Evolutionary conservation across 2,888 invertebrate genomes (phyloP).

Genomic region (Koerneria pararmatus): DNA sequence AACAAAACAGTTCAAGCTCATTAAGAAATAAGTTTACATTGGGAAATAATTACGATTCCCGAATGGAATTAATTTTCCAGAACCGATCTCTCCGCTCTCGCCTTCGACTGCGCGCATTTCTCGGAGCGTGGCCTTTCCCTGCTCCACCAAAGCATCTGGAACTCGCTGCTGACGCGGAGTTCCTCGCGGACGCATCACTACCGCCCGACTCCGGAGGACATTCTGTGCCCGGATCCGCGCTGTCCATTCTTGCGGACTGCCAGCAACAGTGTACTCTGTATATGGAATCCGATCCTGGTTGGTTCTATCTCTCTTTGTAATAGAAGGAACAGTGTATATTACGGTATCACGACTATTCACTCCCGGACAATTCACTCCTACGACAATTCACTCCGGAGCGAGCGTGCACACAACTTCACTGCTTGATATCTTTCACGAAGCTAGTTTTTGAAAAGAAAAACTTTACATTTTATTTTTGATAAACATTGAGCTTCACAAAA

Average conservation of each 20-base stretch:
- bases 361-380: too few relatives aligned
- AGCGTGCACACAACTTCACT: too few relatives aligned
- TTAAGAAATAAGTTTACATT: too few relatives aligned
- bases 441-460: too few relatives aligned
- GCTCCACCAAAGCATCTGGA: slow-evolving; percentile 38
- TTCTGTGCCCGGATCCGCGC: slow-evolving; percentile 38
- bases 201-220: slow-evolving; percentile 19
- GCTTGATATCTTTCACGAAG: too few relatives aligned
- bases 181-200: slow-evolving; percentile 7
- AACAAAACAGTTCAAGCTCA: too few relatives aligned
- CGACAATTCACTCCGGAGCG: too few relatives aligned
- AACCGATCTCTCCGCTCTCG: slow-evolving; percentile 37
- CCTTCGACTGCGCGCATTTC: slow-evolving; percentile 46
- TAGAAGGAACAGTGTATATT: too few relatives aligned
- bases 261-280: slow-evolving; percentile 38
- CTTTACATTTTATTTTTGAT: too few relatives aligned
- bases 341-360: too few relatives aligned
- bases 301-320: too few relatives aligned
- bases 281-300: slow-evolving; percentile 35
- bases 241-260: slow-evolving; percentile 43
- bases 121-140: slow-evolving; percentile 41
- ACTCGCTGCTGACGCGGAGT: slow-evolving; percentile 30
- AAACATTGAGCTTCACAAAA: too few relatives aligned
- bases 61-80: slow-evolving; percentile 21
- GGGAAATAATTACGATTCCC: background rate